phyloP scores from a whole-genome alignment of 64 coral and sea anemone genomes.

The Montipora capricornis region DNA sequence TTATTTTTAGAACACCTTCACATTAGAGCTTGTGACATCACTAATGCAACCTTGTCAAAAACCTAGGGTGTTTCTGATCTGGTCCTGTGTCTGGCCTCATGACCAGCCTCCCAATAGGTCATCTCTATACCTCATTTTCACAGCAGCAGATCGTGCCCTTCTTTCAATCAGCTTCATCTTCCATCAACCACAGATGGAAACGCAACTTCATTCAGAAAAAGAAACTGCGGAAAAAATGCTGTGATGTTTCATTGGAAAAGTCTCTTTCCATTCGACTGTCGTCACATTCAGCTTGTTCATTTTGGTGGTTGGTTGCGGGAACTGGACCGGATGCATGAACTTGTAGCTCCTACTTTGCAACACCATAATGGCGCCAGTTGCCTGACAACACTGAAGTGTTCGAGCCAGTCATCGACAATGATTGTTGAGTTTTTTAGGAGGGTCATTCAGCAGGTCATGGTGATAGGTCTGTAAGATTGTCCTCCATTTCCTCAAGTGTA shows the following conservation, averaged over 20 bases:
- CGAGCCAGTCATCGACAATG: constrained; percentile 48
- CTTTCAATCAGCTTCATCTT: constrained; percentile 69
- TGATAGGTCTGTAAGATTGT: constrained; percentile 12
- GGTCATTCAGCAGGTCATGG: constrained; percentile 1
- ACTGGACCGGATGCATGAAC: constrained; percentile 63
- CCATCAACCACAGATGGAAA: constrained; percentile 76
- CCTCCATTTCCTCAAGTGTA: constrained; percentile 42
- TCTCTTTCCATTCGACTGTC: constrained; percentile 63
- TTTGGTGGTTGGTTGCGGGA: constrained; percentile 8
- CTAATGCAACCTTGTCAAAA: too few species aligned
- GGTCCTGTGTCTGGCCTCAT: too few species aligned
- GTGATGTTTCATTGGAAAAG: constrained; percentile 35
- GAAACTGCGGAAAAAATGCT: constrained; percentile 60
- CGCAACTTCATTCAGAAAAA: constrained; percentile 78
- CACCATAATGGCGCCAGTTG: too few species aligned
- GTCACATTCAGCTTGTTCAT: constrained; percentile 23
- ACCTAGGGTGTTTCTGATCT: too few species aligned
- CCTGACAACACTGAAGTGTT: constrained; percentile 63
- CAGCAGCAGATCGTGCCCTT: constrained; percentile 52
- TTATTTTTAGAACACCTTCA: neutral
- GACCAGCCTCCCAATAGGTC: neutral
- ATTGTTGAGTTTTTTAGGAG: neutral
- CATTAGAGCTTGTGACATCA: too few species aligned
- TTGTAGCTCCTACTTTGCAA: constrained; percentile 77
- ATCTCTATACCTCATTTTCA: constrained; percentile 12